These are phyloP conservation scores for Chionis minor DNA, from an alignment of 2,113 vertebrate genomes.

Conservation along the genomic window DNA sequence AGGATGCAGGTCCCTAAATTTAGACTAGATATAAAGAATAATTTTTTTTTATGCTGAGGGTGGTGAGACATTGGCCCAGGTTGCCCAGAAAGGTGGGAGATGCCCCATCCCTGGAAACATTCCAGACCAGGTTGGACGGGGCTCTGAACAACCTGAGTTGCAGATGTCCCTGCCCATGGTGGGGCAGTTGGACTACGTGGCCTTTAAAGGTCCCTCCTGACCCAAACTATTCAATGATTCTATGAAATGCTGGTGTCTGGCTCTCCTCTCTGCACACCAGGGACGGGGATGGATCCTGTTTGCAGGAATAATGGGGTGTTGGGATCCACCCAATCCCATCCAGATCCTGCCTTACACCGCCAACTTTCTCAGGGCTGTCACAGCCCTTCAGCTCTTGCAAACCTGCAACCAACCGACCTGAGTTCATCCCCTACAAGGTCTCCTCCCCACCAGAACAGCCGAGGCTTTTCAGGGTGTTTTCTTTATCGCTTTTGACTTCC, in stretches of 20 bases:
- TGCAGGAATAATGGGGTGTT: neutral
- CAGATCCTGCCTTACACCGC: neutral
- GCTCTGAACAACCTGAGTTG: neutral
- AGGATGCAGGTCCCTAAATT: neutral
- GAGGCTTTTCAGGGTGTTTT: neutral
- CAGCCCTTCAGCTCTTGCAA: neutral
- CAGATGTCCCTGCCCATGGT: neutral
- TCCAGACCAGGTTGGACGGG: neutral
- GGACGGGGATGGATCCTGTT: neutral
- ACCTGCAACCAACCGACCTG: fast-evolving
- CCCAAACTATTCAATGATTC: neutral
- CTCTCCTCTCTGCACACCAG: neutral
- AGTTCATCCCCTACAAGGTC: neutral
- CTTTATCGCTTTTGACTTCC: neutral
- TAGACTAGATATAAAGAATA: neutral
- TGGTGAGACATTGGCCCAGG: neutral
- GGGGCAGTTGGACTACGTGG: neutral
- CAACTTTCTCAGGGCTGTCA: neutral
- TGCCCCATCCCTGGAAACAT: neutral
- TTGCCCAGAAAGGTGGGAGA: neutral
- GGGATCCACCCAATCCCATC: neutral
- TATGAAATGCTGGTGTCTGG: fast-evolving
- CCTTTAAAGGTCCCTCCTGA: neutral
- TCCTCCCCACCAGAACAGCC: neutral
- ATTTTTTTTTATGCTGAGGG: neutral